Base-by-base conservation (phyloP, 2,888 invertebrate genomes). In the Cataglyphis cursor region DNA sequence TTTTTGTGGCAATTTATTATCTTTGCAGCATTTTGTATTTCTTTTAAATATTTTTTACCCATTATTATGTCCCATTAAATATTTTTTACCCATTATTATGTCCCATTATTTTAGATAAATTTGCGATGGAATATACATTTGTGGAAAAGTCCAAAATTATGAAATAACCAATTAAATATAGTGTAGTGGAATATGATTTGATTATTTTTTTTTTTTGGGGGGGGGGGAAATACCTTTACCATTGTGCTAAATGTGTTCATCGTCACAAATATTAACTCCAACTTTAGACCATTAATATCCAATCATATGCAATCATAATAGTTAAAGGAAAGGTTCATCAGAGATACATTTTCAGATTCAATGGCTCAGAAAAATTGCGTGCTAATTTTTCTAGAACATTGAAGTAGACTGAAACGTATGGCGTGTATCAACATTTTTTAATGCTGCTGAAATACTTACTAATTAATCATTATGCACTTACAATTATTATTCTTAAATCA, bases 161-260 rank as follows among this genome's bases (percentile, higher is more conserved):
- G 54, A 66, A 41, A 54, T 54, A 65, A 64, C 12, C 12, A 3
- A 24, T 65, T 38, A 54, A 76, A 38, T 9, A 6, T 76, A 2
- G 51, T 64, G 1, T 24, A 51, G 51, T 64, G 0, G 18, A 51
- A 4, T 64, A 21, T 8, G 5, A 64, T 64, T 51, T 38, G 8
- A 24, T 15, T 44, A 31, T 64, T 48, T 61, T 61, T 8, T 44
- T 44, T 64, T 48, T 61, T 61, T 8, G 8, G 15, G 1, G 24
- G 24, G 24, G 3, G 12, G 15, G 6, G 24, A 38, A 24, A 1
- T 28, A 35, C 18, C 2, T 75, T 38, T n/a, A n/a, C 48, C 3
- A 24, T 24, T 75, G 31, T 15, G 41, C 21, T 62, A 12, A 54
- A 28, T 73, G 18, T 41, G 10, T 15, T 35, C 31, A 51, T 59